Percentiles rank a stretch among this genome's conserved stretches.
Conservation (phyloP, 2,113 vertebrate species). For the Pontoporia blainvillei region DNA sequence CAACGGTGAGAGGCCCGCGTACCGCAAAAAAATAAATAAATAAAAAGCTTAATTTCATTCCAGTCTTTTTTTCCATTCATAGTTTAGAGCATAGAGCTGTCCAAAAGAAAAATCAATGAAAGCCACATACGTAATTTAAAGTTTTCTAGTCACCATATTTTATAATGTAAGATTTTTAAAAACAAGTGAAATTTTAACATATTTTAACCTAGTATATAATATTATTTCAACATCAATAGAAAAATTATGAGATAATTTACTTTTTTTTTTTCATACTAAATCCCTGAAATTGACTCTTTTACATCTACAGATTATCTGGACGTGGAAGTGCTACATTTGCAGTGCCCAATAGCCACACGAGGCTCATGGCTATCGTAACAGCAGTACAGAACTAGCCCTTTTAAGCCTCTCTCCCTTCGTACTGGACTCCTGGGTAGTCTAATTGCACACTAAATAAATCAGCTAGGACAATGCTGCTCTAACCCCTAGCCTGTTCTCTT, state of each 20-base stretch:
- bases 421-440: neutral
- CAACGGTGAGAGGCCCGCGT: no score
- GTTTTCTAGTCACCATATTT: neutral
- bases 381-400: neutral
- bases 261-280: neutral
- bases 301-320: rapidly evolving
- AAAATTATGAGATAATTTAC: neutral
- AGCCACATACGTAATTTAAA: neutral
- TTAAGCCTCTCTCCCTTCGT: neutral
- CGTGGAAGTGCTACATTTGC: neutral
- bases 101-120: neutral
- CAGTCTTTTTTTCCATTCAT: neutral
- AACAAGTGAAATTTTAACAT: neutral
- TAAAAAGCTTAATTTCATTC: neutral
- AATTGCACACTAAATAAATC: neutral
- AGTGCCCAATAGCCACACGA: rapidly evolving
- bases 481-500: neutral
- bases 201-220: neutral
- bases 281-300: neutral
- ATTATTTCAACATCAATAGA: neutral
- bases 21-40: no score
- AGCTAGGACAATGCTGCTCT: no score
- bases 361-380: neutral
- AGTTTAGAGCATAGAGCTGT: neutral
- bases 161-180: neutral